Percentiles rank a stretch among this genome's conserved stretches.
These are phyloP conservation scores for Tineola bisselliella DNA, from an alignment of 2,888 invertebrate genomes.

Conservation along the genomic window DNA sequence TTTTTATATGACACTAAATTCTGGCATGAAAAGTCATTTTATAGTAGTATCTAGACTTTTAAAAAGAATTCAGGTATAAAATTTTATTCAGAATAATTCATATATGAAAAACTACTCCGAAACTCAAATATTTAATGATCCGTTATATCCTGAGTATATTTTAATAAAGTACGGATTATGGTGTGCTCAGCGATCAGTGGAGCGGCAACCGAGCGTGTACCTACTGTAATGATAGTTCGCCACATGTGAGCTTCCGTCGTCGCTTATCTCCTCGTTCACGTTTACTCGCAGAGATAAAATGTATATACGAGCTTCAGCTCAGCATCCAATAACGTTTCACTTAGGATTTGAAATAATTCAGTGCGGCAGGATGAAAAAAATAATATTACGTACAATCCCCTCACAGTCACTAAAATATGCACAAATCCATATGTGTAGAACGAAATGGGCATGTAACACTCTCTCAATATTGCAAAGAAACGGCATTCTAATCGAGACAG, in stretches of 20 bases:
- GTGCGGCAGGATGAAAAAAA: not conserved
- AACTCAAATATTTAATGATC: not conserved
- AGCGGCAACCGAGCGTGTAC: not conserved
- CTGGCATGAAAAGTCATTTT: no score
- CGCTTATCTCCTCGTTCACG: not conserved
- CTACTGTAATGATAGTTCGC: conserved; percentile 3
- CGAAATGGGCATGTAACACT: conserved; percentile 37
- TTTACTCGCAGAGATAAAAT: not conserved
- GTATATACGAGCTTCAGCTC: not conserved
- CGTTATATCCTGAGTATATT: not conserved
- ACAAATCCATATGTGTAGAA: conserved; percentile 39
- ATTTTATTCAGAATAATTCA: not conserved
- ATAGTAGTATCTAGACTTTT: no score
- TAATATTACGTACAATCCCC: not conserved
- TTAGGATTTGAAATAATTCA: not conserved
- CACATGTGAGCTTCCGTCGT: not conserved
- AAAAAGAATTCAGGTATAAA: no score
- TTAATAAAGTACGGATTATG: not conserved
- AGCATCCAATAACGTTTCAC: not conserved
- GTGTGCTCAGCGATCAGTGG: not conserved
- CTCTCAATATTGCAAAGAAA: conserved; percentile 47
- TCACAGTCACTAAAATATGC: conserved; percentile 39
- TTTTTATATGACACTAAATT: no score
- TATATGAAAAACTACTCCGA: not conserved
- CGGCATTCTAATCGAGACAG: conserved; percentile 51